Evolutionary conservation across 1,140 invertebrate species (phyloP).

Genomic region (Holotrichia oblita): DNA sequence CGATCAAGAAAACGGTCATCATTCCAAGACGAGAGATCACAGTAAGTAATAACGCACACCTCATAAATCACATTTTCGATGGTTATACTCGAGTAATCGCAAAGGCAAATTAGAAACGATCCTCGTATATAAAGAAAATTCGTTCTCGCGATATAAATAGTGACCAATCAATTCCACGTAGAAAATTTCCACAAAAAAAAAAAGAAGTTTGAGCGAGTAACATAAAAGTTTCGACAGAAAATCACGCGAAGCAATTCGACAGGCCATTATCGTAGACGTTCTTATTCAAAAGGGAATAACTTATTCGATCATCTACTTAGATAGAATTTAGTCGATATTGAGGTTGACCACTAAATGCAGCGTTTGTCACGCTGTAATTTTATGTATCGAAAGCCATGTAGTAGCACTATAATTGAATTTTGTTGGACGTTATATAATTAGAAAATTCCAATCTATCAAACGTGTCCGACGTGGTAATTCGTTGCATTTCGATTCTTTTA

Average conservation of each 20-base stretch:
- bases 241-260: no score
- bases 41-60: constrained; percentile 30
- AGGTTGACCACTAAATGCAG: neutral
- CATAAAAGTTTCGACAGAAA: neutral
- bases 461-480: constrained; percentile 4
- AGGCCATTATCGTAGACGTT: neutral
- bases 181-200: neutral
- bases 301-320: neutral
- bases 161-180: no score
- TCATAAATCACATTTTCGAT: neutral
- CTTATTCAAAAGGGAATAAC: neutral
- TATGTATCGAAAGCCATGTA: neutral
- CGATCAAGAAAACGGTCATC: constrained; percentile 55
- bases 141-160: no score
- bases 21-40: constrained; percentile 41
- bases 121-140: no score
- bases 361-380: constrained; percentile 1
- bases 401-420: neutral
- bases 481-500: neutral
- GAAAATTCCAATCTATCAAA: neutral
- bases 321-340: neutral
- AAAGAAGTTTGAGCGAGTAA: neutral
- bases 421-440: neutral
- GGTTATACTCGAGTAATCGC: neutral
- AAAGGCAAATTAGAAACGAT: no score